These are phyloP conservation scores for Drosophila fulvimacula DNA, from an alignment of 2,888 invertebrate genomes.

Conservation along the genomic window DNA sequence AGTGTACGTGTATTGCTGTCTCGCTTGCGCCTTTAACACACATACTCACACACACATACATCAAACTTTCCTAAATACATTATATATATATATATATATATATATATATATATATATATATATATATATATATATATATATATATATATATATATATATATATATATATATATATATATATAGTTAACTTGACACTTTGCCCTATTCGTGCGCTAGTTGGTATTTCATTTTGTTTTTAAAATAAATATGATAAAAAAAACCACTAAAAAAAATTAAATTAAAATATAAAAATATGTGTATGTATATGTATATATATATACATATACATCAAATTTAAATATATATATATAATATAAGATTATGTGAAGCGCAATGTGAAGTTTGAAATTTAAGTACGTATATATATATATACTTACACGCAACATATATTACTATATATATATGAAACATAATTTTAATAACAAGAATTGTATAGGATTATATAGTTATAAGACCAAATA, in stretches of 20 bases:
- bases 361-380: slow-evolving; percentile 58
- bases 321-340: slow-evolving; percentile 3
- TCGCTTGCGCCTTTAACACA: slow-evolving; percentile 42
- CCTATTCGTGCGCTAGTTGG: slow-evolving; percentile 50
- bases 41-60: slow-evolving; percentile 12
- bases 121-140: slow-evolving; percentile 8
- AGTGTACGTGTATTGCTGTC: slow-evolving; percentile 37
- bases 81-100: slow-evolving; percentile 11
- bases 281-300: slow-evolving; percentile 2
- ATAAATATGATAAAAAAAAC: slow-evolving; percentile 57
- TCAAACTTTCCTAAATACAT: slow-evolving; percentile 17
- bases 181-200: slow-evolving; percentile 34
- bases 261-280: slow-evolving; percentile 21
- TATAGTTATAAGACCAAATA: slow-evolving; percentile 39
- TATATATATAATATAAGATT: slow-evolving; percentile 31
- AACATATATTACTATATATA: slow-evolving; percentile 19
- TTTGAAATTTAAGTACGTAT: slow-evolving; percentile 49
- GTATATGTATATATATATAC: slow-evolving; percentile 2
- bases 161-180: background rate
- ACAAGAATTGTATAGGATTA: slow-evolving; percentile 39
- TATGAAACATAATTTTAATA: slow-evolving; percentile 46
- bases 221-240: slow-evolving; percentile 74
- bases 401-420: background rate
- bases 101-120: background rate
- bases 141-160: background rate